Evolutionary conservation across 2,888 invertebrate species (phyloP).

Genomic region (Cephus pygmeus): DNA sequence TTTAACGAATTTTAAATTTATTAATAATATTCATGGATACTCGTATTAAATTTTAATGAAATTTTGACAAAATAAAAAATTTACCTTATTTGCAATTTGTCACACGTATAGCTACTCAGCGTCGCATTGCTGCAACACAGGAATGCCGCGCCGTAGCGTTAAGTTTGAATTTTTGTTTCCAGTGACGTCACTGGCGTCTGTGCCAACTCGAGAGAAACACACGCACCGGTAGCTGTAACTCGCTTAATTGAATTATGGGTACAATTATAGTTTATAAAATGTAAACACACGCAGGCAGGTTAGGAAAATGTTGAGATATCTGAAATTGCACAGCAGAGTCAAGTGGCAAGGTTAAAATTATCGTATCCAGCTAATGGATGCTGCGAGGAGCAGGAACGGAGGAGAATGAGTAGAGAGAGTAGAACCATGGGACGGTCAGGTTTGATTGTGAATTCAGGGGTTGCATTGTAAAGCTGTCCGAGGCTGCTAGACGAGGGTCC

Average conservation of each 20-base stretch:
- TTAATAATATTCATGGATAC: too few species aligned
- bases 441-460: conserved; percentile 28
- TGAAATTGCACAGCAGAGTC: background rate
- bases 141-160: background rate
- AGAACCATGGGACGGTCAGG: conserved; percentile 17
- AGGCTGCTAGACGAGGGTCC: conserved; percentile 27
- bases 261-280: background rate
- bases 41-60: background rate
- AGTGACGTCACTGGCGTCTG: background rate
- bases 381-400: background rate
- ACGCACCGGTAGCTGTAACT: background rate
- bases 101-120: background rate
- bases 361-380: background rate
- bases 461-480: conserved; percentile 33
- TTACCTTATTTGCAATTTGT: background rate
- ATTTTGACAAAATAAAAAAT: background rate
- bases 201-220: background rate
- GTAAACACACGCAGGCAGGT: background rate
- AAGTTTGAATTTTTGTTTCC: background rate
- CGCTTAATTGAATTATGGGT: background rate
- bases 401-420: conserved; percentile 14
- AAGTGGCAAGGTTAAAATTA: background rate
- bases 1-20: background rate
- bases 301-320: background rate
- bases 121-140: background rate